Base-by-base conservation (phyloP, 1,140 invertebrate species). In the Bacillus rossius region DNA sequence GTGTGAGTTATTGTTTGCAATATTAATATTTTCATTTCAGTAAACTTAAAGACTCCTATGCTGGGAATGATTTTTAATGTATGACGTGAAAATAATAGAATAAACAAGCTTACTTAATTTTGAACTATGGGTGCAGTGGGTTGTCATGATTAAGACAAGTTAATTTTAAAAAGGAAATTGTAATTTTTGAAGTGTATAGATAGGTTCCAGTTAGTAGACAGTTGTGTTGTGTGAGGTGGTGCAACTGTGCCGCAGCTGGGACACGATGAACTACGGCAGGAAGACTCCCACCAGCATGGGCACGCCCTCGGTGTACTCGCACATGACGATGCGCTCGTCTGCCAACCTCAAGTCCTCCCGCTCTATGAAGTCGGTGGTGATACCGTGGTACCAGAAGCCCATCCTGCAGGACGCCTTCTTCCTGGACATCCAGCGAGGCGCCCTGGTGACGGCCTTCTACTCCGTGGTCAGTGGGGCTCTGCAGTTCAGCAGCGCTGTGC, bases 341-440 rank as follows among this genome's bases (percentile, higher is more conserved):
- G 87, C 89, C 29, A 91, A 92, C 72, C 73, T 92, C 25, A 81
- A 85, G 61, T 91, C 89, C 2, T 83, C 85, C 1, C 83, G 88
- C 60, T 92, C 89, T 1, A 81, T 89, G 7, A 79, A 81, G 65
- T 89, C 87, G 5, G 68, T 90, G 0, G 82, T 84, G 70, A 82
- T 88, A 57, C 89, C 89, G 0, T 94, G 91, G 90, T 92, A 92
- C 68, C 86, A 88, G 68, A 84, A 84, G 59, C 88, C 88, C 0
- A 79, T 92, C 59, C 69, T 94, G 2, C 84, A 89, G 65, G 84
- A 89, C 75, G 84, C 87, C 17, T 79, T 86, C 62, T 76, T 91
- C 34, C 72, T 91, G 17, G 88, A 92, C 69, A 84, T 92, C 40
- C 90, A 92, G 67, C 82, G 88, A 68, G 85, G 85, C 25, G 83